A percentile compares a stretch with the other conserved stretches of the same genome.
Conservation (phyloP, 2,113 vertebrate species). For the Eidolon helvum region DNA sequence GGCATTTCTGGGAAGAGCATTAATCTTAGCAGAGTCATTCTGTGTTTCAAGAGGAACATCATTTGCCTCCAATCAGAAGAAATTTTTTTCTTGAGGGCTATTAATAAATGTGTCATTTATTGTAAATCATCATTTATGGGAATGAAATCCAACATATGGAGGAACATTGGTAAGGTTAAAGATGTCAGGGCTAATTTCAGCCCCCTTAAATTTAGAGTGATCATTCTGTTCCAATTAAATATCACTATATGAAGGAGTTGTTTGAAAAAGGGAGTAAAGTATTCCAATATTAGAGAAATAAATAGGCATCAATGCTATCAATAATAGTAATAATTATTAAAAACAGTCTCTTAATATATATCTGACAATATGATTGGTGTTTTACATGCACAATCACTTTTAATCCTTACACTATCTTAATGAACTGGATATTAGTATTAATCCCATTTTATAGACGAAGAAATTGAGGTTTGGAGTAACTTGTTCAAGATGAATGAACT, state of each 20-base stretch:
- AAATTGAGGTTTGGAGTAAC: not conserved
- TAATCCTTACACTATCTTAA: not conserved
- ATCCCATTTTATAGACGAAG: not conserved
- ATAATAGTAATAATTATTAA: not conserved
- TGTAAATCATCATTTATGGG: conserved; percentile 59
- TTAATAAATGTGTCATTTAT: conserved; percentile 68
- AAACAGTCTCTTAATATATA: not conserved
- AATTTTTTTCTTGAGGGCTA: conserved; percentile 62
- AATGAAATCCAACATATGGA: conserved; percentile 59
- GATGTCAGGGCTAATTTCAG: conserved; percentile 61
- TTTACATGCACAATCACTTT: not conserved
- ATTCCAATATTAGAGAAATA: not conserved
- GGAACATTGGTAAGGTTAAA: conserved; percentile 55
- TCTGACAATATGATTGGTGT: not conserved
- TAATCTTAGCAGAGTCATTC: conserved; percentile 61
- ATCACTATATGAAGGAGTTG: not conserved
- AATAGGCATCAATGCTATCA: not conserved
- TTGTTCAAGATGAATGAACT: not conserved
- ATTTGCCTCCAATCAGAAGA: conserved; percentile 45
- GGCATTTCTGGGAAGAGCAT: conserved; percentile 67
- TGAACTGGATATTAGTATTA: not conserved
- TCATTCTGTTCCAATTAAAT: not conserved
- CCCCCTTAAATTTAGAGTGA: conserved; percentile 43
- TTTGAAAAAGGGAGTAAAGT: not conserved
- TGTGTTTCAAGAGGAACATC: conserved; percentile 48